Evolutionary conservation across 2,113 vertebrate genomes (phyloP).

Genomic region (Hiodon tergisus): DNA sequence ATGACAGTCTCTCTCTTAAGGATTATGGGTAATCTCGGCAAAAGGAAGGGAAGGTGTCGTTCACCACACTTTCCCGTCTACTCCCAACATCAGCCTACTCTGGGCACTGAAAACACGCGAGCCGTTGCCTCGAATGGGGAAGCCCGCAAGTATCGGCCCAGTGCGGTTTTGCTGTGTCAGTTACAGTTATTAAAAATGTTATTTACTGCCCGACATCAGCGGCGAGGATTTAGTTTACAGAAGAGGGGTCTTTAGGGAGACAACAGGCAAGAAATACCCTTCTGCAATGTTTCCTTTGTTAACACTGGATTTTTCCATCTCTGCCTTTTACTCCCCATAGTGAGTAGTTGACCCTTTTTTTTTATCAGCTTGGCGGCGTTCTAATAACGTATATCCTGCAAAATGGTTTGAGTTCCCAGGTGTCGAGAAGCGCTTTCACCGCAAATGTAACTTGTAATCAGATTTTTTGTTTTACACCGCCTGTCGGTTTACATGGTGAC

Average conservation of each 20-base stretch:
- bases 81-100: conserved; percentile 22
- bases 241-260: neutral
- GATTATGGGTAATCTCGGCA: conserved; percentile 3
- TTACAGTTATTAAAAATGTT: conserved; percentile 27
- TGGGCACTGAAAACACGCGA: conserved; percentile 28
- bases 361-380: too few species aligned
- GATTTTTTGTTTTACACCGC: too few species aligned
- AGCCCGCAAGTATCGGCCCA: conserved; percentile 17
- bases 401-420: too few species aligned
- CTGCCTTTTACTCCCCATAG: too few species aligned
- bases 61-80: conserved; percentile 9
- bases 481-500: too few species aligned
- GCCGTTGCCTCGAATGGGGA: conserved; percentile 23
- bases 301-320: too few species aligned
- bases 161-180: conserved; percentile 24
- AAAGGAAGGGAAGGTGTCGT: neutral
- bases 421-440: too few species aligned
- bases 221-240: conserved; percentile 15
- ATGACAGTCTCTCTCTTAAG: neutral
- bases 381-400: too few species aligned
- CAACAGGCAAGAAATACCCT: conserved; percentile 1
- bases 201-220: conserved; percentile 13
- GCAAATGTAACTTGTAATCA: too few species aligned
- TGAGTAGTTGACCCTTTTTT: too few species aligned
- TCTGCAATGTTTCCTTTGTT: neutral